Base-by-base conservation (phyloP, 2,113 vertebrate species). In the Nothobranchius kuhntae region DNA sequence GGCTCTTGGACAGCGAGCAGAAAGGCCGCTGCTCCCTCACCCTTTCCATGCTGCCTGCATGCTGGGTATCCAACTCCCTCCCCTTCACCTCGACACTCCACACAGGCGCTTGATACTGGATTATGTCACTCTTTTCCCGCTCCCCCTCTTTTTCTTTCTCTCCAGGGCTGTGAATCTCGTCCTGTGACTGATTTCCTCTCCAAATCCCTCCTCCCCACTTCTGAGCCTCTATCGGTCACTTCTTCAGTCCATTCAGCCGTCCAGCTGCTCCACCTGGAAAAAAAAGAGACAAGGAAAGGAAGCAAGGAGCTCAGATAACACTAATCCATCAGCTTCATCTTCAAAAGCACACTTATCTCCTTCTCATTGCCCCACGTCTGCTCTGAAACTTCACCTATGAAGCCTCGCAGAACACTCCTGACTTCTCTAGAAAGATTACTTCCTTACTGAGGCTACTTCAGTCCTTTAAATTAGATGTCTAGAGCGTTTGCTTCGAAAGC, bases 21-120 rank as follows among this genome's bases (percentile, higher is more conserved):
- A 97, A 97, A 91, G 95, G 96, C 93, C 95, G 93, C 84, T 96
- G 95, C 93, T 98, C 96, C 86, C 96, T 99, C 94, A 98, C 96
- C 95, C 87, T 86, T 87, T 99, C 97, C 98, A 98, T 99, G 86
- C 94, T 96, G 95, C 94, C 94, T 91, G 95, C 96, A 98, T 95
- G 95, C 94, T 91, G 92, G 86, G 92, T 6, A 86, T 90, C 82
- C 82, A 84, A 92, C 91, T 86, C 88, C 85, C 84, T 80, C 89
- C 91, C 91, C 92, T 94, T 77, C 65, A 35, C 63, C 65, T 42
- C 14, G 60, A 30, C 60, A 35, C 85, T 78, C 83, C 75, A 70
- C 87, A 50, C 52, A 78, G 75, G 69, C 48, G 26, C 80, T 78
- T 11, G 38, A 77, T 48, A 53, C 71, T 78, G 86, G 76, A 83